These are phyloP conservation scores for Hymenopus coronatus DNA, from an alignment of 2,888 invertebrate species.

Conservation along the genomic window DNA sequence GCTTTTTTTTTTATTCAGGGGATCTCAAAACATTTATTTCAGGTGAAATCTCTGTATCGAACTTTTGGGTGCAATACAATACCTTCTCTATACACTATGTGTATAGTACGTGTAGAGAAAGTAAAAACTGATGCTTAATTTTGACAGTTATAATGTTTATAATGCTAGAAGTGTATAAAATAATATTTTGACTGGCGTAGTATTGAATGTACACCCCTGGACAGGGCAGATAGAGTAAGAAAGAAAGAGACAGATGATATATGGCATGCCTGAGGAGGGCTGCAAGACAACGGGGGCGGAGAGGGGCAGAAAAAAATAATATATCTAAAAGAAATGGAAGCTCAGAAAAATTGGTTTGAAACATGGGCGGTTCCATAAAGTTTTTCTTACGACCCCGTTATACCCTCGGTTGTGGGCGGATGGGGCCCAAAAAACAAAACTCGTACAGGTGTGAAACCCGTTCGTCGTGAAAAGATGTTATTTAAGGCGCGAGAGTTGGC, in stretches of 20 bases:
- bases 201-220: background rate
- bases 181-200: too few species aligned
- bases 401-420: background rate
- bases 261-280: background rate
- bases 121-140: too few species aligned
- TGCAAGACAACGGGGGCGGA: background rate
- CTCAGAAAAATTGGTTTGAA: slow-evolving; percentile 21
- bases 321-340: background rate
- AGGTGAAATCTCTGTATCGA: too few species aligned
- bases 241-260: background rate
- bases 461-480: background rate
- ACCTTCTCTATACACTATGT: too few species aligned
- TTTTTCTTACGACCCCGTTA: background rate
- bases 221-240: background rate
- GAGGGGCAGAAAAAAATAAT: background rate
- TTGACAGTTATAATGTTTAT: too few species aligned
- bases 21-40: too few species aligned
- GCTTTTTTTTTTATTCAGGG: too few species aligned
- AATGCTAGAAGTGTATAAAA: too few species aligned
- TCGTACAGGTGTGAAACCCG: background rate
- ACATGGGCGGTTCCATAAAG: slow-evolving; percentile 9
- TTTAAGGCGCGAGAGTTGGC: too few species aligned
- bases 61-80: too few species aligned
- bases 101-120: too few species aligned
- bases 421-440: too few species aligned